Base-by-base conservation (phyloP, 2,113 vertebrate genomes). In the Brienomyrus longianalis region DNA sequence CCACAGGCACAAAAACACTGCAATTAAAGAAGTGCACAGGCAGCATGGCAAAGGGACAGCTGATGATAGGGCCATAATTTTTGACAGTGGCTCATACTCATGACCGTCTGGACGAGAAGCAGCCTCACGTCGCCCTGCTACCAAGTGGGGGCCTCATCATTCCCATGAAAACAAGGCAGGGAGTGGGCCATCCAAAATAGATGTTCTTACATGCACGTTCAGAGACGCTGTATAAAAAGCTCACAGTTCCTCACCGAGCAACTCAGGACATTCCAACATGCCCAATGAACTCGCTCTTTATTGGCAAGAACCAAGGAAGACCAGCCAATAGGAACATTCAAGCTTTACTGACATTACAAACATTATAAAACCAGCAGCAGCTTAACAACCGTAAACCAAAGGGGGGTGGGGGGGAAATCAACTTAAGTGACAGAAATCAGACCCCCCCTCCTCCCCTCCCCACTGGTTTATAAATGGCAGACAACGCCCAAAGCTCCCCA, bases 201-300 rank as follows among this genome's bases (percentile, higher is more conserved):
- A 45, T 66, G 86, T 88, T 88, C 50, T 54, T 48, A 87, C 54
- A 88, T 19, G 11, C 87, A 88, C 27, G n/a, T 51, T 51, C 84
- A 51, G 47, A 51, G n/a, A 66, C 23, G 11, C 3, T 2, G 10
- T 39, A 66, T 21, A 39, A 66, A 66, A 45, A 88, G 39, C 45
- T 88, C 10, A 66, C 35, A 7, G 27, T 39, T 35, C n/a, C 86
- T 21, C 50, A 39, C 13, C 35, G 2, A 80, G 15, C 35, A 80
- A 43, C 74, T 39, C 5, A 2, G 35, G 43, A 80, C 35, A 43
- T 39, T 80, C 35, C 74, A 15, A 77, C 17, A 31, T 39, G 31
- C 35, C 70, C 31, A 80, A 35, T 19, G 74, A 80, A 80, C 13
- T 80, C 15, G 1, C 74, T 80, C 74, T 15, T 80, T 43, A 80